Percentiles rank a stretch among this genome's conserved stretches.
These are phyloP conservation scores for Perccottus glenii DNA, from an alignment of 2,113 vertebrate genomes.

Conservation along the genomic window DNA sequence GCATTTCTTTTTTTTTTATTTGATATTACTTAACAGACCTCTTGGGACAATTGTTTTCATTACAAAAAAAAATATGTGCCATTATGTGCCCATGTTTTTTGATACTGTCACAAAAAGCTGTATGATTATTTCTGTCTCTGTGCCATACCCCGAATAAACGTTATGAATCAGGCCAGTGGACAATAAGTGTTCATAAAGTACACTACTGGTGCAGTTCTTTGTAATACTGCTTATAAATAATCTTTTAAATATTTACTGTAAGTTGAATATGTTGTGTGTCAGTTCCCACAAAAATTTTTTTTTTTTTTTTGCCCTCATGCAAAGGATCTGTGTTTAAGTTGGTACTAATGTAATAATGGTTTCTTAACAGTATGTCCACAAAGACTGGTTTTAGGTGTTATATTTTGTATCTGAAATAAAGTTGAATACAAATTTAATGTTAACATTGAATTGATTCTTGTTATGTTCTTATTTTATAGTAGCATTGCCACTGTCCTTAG, in stretches of 20 bases:
- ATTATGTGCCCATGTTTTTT: conserved; percentile 5
- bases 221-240: conserved; percentile 4
- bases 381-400: conserved; percentile 36
- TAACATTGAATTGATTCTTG: neutral
- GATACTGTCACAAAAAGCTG: conserved; percentile 13
- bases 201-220: conserved; percentile 25
- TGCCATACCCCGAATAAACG: conserved; percentile 38
- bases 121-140: neutral
- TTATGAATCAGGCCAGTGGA: conserved; percentile 1
- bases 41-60: neutral
- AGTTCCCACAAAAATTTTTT: neutral
- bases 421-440: conserved; percentile 27
- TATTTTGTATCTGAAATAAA: conserved; percentile 74
- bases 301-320: conserved; percentile 15
- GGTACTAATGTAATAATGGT: conserved; percentile 17
- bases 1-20: neutral
- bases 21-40: neutral
- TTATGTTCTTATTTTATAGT: neutral
- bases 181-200: neutral
- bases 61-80: conserved; percentile 3
- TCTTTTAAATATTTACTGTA: neutral
- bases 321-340: conserved; percentile 23
- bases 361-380: conserved; percentile 45
- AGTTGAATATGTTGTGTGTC: neutral
- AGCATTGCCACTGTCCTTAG: neutral